Evolutionary conservation across 2,797 vertebrate species (phyloP).

Genomic region (Streptopelia turtur): DNA sequence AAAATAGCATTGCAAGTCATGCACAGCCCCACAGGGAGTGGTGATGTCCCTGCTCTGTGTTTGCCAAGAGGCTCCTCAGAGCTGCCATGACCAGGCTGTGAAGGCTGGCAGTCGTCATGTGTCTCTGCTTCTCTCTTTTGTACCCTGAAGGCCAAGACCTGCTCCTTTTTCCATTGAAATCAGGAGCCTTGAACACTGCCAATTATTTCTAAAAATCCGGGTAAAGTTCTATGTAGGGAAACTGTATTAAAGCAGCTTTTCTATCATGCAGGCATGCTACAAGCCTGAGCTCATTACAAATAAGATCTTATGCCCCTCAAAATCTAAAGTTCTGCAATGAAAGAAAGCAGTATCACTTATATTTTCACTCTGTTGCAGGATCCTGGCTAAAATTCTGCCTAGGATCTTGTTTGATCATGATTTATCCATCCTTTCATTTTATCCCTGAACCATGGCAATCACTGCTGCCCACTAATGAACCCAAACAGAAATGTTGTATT

Average conservation of each 20-base stretch:
- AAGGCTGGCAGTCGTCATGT: neutral
- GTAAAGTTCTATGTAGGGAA: neutral
- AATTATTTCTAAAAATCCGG: neutral
- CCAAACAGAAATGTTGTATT: neutral
- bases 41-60: rapidly evolving
- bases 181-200: neutral
- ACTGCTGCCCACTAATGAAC: neutral
- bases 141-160: neutral
- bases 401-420: neutral
- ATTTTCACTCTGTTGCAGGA: neutral
- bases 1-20: neutral
- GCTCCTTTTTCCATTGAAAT: neutral
- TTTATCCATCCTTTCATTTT: neutral
- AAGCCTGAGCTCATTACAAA: neutral
- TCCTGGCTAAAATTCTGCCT: neutral
- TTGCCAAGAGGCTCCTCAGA: neutral
- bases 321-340: neutral
- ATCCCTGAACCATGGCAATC: neutral
- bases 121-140: neutral
- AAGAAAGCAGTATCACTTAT: neutral
- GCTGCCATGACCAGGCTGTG: neutral
- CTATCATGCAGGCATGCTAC: neutral
- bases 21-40: neutral
- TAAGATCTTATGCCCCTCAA: neutral
- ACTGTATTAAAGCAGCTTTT: neutral